phyloP scores from a whole-genome alignment of 1,140 invertebrate species.

The Phymorhynchus buccinoides region DNA sequence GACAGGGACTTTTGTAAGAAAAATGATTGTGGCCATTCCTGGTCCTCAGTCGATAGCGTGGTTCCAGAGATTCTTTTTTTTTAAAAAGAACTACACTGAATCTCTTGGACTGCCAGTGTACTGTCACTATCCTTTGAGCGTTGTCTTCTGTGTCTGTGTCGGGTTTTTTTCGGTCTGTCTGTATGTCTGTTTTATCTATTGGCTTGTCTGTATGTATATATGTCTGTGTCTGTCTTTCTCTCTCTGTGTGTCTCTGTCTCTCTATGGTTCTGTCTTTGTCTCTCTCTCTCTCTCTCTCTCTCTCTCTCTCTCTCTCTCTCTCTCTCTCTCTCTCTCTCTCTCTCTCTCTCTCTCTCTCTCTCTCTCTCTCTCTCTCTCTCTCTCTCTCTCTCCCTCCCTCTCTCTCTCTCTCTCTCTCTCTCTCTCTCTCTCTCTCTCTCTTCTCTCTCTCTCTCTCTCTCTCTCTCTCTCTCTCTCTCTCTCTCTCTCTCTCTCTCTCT shows the following conservation, averaged over 20 bases:
- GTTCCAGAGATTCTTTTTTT: no score
- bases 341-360: constrained; percentile 22
- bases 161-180: no score
- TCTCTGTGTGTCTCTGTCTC: not conserved
- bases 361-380: constrained; percentile 5
- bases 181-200: not conserved
- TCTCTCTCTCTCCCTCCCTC: constrained; percentile 1
- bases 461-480: no score
- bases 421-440: not conserved
- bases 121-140: no score
- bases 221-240: not conserved
- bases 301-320: not conserved
- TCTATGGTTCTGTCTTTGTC: not conserved
- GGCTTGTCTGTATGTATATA: not conserved
- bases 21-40: no score
- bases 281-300: not conserved
- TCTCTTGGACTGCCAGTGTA: no score
- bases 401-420: not conserved
- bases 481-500: not conserved
- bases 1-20: no score
- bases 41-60: no score
- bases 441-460: not conserved
- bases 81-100: no score
- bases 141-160: no score
- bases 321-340: not conserved